These are phyloP conservation scores for Pogonomyrmex barbatus DNA, from an alignment of 1,140 invertebrate species.

Conservation along the genomic window DNA sequence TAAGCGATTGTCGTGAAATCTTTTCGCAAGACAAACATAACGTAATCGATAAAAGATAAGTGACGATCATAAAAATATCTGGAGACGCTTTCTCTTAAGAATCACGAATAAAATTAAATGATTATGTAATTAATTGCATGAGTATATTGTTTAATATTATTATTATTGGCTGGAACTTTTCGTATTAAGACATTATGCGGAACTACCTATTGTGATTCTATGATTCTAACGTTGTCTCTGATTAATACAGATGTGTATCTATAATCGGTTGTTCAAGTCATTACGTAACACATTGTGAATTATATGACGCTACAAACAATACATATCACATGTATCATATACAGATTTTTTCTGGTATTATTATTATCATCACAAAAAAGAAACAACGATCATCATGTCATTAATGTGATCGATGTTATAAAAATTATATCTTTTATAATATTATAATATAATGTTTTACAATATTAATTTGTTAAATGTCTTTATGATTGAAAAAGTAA, in stretches of 20 bases:
- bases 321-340: background rate
- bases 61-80: background rate
- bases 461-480: too few relatives aligned
- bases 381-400: background rate
- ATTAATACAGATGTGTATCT: background rate
- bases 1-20: background rate
- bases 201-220: background rate
- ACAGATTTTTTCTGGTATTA: slow-evolving; percentile 22
- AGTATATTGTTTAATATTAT: background rate
- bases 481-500: too few relatives aligned
- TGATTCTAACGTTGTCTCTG: background rate
- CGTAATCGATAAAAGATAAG: background rate
- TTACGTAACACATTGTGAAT: slow-evolving; percentile 17
- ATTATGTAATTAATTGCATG: background rate
- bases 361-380: background rate
- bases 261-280: background rate
- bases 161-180: background rate
- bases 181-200: background rate
- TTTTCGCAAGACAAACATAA: background rate
- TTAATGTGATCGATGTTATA: background rate
- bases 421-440: background rate
- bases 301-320: background rate
- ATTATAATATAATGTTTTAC: too few relatives aligned
- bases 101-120: background rate
- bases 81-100: background rate